Conservation (phyloP, 2,113 vertebrate species). For the Ia io region DNA sequence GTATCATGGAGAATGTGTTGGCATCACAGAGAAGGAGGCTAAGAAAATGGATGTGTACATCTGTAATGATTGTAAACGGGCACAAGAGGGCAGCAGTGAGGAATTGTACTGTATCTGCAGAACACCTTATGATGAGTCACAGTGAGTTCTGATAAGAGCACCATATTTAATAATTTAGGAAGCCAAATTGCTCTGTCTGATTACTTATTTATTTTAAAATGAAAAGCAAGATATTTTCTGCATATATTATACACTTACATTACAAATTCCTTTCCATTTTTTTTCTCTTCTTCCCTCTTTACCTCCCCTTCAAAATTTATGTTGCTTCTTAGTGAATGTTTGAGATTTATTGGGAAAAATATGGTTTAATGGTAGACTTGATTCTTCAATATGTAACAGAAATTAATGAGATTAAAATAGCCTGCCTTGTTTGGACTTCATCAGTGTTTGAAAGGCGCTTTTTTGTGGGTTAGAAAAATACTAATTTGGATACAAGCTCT, state of each 20-base stretch:
- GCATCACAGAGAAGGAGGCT: constrained; percentile 99
- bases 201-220: constrained; percentile 82
- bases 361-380: constrained; percentile 69
- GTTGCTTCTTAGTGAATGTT: constrained; percentile 77
- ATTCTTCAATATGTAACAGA: constrained; percentile 60
- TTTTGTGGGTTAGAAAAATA: constrained; percentile 59
- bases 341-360: constrained; percentile 74
- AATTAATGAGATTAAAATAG: constrained; percentile 68
- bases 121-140: constrained; percentile 93
- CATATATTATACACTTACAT: constrained; percentile 79
- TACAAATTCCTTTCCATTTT: constrained; percentile 78
- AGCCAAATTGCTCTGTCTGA: constrained; percentile 85
- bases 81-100: constrained; percentile 97
- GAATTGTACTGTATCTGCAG: constrained; percentile 94
- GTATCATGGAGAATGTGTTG: constrained; percentile 99
- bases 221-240: constrained; percentile 76
- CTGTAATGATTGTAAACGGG: constrained; percentile 97
- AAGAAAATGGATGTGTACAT: constrained; percentile 99
- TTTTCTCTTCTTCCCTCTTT: constrained; percentile 67
- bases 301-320: constrained; percentile 73
- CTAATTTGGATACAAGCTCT: constrained; percentile 48
- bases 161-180: constrained; percentile 86
- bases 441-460: constrained; percentile 67
- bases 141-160: constrained; percentile 90
- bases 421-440: constrained; percentile 63